Conservation (phyloP, 2,113 vertebrate genomes). For the Phylloscopus trochilus region DNA sequence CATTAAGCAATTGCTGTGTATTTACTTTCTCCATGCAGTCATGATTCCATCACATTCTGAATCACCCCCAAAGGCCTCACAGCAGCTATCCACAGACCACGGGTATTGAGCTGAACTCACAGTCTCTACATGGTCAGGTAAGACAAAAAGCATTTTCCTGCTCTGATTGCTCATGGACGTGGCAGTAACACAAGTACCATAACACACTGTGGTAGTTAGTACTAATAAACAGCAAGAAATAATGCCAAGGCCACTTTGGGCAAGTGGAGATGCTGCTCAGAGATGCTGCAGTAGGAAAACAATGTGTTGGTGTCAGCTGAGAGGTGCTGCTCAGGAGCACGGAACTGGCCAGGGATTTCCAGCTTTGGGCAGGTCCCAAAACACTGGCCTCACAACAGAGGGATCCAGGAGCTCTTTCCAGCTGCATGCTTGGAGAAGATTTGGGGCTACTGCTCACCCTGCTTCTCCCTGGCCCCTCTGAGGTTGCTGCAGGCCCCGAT, state of each 20-base stretch:
- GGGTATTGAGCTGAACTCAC: not conserved
- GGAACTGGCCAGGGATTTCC: not conserved
- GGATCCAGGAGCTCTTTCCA: not conserved
- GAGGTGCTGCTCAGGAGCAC: not conserved
- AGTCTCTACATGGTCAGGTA: not conserved
- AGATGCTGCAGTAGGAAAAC: not conserved
- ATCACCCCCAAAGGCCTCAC: not conserved
- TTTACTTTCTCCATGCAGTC: not conserved
- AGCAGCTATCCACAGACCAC: not conserved
- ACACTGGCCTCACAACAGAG: not conserved
- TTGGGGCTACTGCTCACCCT: not conserved
- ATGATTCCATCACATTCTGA: not conserved
- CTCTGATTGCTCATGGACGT: not conserved
- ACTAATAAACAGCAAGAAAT: not conserved
- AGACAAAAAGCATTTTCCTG: not conserved
- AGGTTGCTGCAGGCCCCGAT: fast-evolving
- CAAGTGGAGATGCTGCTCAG: not conserved
- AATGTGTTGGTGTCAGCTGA: not conserved
- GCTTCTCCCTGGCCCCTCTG: not conserved
- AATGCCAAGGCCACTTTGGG: not conserved
- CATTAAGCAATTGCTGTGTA: not conserved
- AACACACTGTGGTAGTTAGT: not conserved
- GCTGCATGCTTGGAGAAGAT: not conserved
- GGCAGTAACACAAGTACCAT: not conserved
- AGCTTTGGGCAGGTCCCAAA: not conserved